Base-by-base conservation (phyloP, 1,140 invertebrate species). In the Ips nitidus region DNA sequence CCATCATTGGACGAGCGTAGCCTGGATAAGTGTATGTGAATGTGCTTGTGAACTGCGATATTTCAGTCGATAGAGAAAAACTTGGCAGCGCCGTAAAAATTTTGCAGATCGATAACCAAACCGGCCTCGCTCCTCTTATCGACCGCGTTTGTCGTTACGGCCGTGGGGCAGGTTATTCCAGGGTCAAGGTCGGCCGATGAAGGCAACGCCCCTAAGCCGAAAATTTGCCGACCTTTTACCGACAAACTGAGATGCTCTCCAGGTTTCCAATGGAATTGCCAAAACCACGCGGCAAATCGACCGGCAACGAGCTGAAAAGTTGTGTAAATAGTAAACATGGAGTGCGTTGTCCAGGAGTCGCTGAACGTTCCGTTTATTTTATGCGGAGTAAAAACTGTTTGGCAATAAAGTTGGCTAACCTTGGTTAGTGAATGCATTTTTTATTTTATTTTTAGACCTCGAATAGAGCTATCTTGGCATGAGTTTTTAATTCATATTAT, bases 81-180 rank as follows among this genome's bases (percentile, higher is more conserved):
- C 40, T 5, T 41, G 57, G 60, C 45, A 43, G 45, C 7, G 53
- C n/a, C 37, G 53, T 6, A 36, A 37, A 36, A 55, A 6, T n/a
- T 37, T 3, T 50, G 43, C 37, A 58, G 52, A 62, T 63, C 66
- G 71, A 60, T 59, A 58, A 63, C 61, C 57, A 64, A 41, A 60
- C 52, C 56, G 57, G 43, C 53, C 22, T 22, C 22, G 22, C 41
- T 2, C 3, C 63, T 38, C 41, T n/a, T 72, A 74, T 74, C 70
- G 73, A 74, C 36, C 62, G 50, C 6, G 22, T 6, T 39, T 38
- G 59, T 65, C 53, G 52, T 65, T 65, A 57, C 70, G 71, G 71
- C 71, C 74, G 71, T 75, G 74, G 64, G 74, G 73, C 73, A 74
- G 73, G 73, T 74, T 74, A 74, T 72, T 73, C 71, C 69, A 75